Evolutionary conservation across 2,797 vertebrate species (phyloP).

Genomic region (Australoheros facetus): DNA sequence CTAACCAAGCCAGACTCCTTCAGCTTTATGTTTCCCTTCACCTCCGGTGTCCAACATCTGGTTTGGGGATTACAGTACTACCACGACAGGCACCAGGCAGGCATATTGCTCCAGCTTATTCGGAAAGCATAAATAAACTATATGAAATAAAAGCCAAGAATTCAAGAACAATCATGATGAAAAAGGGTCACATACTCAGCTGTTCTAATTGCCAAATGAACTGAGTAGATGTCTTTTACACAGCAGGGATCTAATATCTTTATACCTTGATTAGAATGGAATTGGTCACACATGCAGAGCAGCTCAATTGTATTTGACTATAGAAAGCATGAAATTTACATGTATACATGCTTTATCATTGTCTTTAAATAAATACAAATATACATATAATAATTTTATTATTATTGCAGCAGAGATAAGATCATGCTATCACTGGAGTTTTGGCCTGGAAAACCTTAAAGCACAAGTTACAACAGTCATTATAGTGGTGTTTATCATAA

Average conservation of each 20-base stretch:
- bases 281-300: neutral
- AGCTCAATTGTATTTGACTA: neutral
- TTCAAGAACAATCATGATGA: constrained; percentile 13
- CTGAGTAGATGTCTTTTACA: constrained; percentile 17
- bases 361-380: neutral
- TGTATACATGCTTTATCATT: neutral
- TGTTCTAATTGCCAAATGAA: constrained; percentile 11
- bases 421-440: neutral
- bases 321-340: neutral
- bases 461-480: neutral
- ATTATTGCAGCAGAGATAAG: neutral
- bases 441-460: neutral
- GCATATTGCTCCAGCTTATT: too few relatives aligned
- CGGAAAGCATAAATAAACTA: neutral
- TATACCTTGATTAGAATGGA: constrained; percentile 34
- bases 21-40: too few relatives aligned
- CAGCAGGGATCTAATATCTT: constrained; percentile 34
- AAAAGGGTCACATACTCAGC: neutral
- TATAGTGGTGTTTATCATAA: neutral
- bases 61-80: too few relatives aligned
- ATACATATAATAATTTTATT: neutral
- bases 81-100: too few relatives aligned
- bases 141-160: neutral
- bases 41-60: too few relatives aligned
- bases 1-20: too few relatives aligned